These are phyloP conservation scores for Trachurus trachurus DNA, from an alignment of 2,797 vertebrate genomes.

Conservation along the genomic window DNA sequence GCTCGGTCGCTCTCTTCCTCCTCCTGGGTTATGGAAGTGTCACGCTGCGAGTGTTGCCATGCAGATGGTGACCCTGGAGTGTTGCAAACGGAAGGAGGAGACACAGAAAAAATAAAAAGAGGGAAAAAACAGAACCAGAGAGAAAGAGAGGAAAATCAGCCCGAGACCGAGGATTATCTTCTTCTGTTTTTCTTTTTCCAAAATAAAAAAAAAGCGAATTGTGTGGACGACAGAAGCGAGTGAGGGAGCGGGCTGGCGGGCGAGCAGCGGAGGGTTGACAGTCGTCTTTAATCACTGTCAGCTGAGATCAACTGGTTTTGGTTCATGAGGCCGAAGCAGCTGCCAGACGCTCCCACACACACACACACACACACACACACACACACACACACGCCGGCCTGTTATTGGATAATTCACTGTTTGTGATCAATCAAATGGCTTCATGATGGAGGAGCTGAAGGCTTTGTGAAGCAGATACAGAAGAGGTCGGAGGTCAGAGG, in stretches of 20 bases:
- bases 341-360: slow-evolving; percentile 4
- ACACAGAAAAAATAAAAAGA: background rate
- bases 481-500: slow-evolving; percentile 2
- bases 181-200: slow-evolving; percentile 1
- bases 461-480: background rate
- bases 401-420: too few relatives aligned
- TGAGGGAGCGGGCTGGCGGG: background rate
- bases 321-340: slow-evolving; percentile 3
- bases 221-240: slow-evolving; percentile 2
- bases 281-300: slow-evolving; percentile 37
- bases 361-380: too few relatives aligned
- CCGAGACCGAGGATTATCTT: rapidly evolving
- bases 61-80: slow-evolving; percentile 72
- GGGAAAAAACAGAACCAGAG: slow-evolving; percentile 30
- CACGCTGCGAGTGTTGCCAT: slow-evolving; percentile 74
- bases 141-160: background rate
- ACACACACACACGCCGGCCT: too few relatives aligned
- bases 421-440: background rate
- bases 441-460: background rate
- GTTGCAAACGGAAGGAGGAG: slow-evolving; percentile 24
- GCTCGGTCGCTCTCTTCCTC: slow-evolving; percentile 48
- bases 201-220: background rate
- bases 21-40: slow-evolving; percentile 74
- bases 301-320: background rate
- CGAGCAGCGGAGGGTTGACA: slow-evolving; percentile 19